These are phyloP conservation scores for Tolmerus cingulatus DNA, from an alignment of 2,888 invertebrate genomes.

Conservation along the genomic window DNA sequence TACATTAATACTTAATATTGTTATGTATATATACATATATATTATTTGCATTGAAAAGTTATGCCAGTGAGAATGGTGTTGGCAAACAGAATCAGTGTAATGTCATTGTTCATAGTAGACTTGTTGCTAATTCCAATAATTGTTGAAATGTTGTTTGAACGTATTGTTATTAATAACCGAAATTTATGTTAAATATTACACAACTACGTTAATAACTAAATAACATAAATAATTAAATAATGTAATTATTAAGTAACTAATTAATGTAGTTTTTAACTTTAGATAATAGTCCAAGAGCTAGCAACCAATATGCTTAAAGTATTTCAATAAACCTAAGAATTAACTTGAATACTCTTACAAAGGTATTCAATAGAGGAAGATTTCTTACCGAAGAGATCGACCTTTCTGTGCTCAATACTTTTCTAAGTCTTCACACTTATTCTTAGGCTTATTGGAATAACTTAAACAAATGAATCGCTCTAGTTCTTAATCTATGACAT, in stretches of 20 bases:
- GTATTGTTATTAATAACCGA: not conserved
- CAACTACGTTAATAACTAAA: not conserved
- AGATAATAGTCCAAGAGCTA: no score
- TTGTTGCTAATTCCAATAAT: not conserved
- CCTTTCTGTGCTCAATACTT: no score
- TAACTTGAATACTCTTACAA: no score
- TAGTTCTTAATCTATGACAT: no score
- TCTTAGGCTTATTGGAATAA: no score
- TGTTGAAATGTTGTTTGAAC: not conserved
- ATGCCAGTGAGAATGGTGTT: conserved; percentile 22
- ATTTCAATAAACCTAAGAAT: no score
- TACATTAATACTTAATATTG: not conserved
- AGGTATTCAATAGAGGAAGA: no score
- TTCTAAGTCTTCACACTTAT: no score
- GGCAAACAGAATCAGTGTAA: not conserved
- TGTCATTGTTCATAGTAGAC: conserved; percentile 18
- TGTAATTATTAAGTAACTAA: not conserved
- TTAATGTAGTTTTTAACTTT: not conserved
- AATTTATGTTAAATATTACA: not conserved
- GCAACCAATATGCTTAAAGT: no score
- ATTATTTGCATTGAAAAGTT: conserved; percentile 5
- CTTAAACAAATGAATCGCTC: no score
- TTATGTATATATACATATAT: not conserved
- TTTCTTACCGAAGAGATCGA: no score
- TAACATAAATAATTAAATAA: not conserved